Evolutionary conservation across 2,113 vertebrate genomes (phyloP).

Genomic region (Ancistrus triradiatus): DNA sequence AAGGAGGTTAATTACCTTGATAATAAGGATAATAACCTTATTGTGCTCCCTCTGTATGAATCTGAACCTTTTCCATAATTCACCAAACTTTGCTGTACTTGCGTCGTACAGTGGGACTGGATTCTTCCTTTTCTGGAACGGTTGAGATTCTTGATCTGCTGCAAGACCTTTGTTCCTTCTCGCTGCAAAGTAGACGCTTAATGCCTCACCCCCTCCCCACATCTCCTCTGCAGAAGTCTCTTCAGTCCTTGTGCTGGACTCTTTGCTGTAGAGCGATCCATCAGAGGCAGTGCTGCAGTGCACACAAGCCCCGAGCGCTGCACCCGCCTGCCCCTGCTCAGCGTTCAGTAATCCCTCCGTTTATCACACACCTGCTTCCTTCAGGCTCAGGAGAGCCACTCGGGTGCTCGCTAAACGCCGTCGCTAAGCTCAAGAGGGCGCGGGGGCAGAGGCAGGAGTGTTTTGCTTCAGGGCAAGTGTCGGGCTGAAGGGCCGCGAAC

Average conservation of each 20-base stretch:
- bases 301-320: constrained; percentile 26
- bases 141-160: constrained; percentile 14
- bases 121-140: too few relatives aligned
- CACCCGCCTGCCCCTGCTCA: constrained; percentile 27
- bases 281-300: constrained; percentile 35
- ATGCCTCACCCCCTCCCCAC: not conserved
- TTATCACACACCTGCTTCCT: constrained; percentile 41
- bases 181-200: constrained; percentile 17
- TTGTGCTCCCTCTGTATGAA: too few relatives aligned
- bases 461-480: not conserved
- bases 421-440: constrained; percentile 12
- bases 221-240: not conserved
- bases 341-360: constrained; percentile 32
- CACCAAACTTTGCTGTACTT: too few relatives aligned
- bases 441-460: not conserved
- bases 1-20: too few relatives aligned
- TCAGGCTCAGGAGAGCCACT: constrained; percentile 8
- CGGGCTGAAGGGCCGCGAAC: not conserved
- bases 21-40: too few relatives aligned
- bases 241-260: constrained; percentile 29
- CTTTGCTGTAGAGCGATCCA: constrained; percentile 37
- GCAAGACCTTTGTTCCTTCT: constrained; percentile 26
- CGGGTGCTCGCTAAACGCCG: constrained; percentile 8
- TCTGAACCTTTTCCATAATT: too few relatives aligned
- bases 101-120: too few relatives aligned